phyloP scores from a whole-genome alignment of 2,888 invertebrate species.

The Orthosia gracilis region DNA sequence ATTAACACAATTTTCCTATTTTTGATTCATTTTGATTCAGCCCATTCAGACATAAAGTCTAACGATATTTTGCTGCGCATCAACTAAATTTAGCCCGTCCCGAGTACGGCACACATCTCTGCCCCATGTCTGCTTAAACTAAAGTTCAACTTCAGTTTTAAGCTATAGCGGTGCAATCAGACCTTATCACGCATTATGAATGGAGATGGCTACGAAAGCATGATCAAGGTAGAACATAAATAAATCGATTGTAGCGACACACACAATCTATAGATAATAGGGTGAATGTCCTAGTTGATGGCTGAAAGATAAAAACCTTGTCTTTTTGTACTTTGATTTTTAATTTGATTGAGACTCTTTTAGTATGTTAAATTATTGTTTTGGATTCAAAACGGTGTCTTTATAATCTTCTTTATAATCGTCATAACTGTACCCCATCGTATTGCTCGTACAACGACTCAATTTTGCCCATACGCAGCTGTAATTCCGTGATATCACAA shows the following conservation, averaged over 20 bases:
- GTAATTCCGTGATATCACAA: too few species aligned
- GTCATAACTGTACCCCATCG: too few species aligned
- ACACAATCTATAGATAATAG: constrained; percentile 23
- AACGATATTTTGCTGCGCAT: not conserved
- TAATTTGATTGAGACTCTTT: too few species aligned
- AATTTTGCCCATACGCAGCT: too few species aligned
- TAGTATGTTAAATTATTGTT: too few species aligned
- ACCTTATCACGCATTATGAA: constrained; percentile 53
- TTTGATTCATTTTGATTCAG: not conserved
- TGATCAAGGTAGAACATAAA: constrained; percentile 52
- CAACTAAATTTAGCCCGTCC: too few species aligned
- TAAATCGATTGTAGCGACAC: constrained; percentile 45
- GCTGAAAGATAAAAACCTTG: too few species aligned
- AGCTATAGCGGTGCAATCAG: constrained; percentile 13
- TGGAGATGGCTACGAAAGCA: constrained; percentile 51
- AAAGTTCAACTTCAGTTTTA: constrained; percentile 27
- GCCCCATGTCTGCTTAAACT: not conserved
- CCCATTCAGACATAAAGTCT: not conserved
- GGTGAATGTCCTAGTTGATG: constrained; percentile 28
- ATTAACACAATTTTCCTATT: too few species aligned
- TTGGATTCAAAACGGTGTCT: too few species aligned
- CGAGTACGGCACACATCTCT: not conserved
- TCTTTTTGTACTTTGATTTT: too few species aligned
- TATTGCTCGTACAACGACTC: too few species aligned
- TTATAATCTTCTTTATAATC: too few species aligned